Conservation (phyloP, 2,797 vertebrate species). For the Glossophaga mutica region DNA sequence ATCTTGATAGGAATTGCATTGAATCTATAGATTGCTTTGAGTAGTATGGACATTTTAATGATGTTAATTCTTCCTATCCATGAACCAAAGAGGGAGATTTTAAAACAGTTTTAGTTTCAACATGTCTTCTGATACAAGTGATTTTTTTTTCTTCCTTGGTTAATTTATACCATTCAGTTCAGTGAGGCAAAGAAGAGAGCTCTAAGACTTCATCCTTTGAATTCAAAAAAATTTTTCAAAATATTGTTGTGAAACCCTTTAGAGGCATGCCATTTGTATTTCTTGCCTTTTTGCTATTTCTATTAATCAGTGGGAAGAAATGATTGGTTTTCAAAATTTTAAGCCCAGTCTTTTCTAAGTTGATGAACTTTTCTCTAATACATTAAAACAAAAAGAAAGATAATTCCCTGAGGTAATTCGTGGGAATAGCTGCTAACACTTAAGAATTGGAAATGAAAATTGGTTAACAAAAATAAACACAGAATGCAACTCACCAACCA, state of each 20-base stretch:
- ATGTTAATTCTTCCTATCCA: not conserved
- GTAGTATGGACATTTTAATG: not conserved
- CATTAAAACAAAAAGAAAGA: not conserved
- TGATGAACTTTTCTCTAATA: not conserved
- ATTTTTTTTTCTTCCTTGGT: not conserved
- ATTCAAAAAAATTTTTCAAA: not conserved
- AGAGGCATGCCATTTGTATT: not conserved
- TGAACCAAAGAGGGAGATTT: not conserved
- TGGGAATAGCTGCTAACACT: not conserved
- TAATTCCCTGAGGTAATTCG: not conserved
- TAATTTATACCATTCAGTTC: not conserved
- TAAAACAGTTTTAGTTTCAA: not conserved
- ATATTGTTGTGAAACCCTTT: not conserved
- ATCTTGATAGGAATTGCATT: not conserved
- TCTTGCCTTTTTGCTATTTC: not conserved
- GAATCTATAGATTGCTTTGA: not conserved
- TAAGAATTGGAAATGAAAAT: not conserved
- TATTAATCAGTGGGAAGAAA: not conserved
- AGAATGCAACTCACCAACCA: not conserved
- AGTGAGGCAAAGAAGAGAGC: not conserved
- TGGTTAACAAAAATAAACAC: not conserved
- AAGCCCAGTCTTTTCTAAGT: not conserved
- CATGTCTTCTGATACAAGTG: not conserved
- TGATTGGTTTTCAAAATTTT: constrained; percentile 22
- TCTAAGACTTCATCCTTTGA: not conserved